Evolutionary conservation across 2,888 invertebrate genomes (phyloP).

Genomic region (Tipula lateralis): DNA sequence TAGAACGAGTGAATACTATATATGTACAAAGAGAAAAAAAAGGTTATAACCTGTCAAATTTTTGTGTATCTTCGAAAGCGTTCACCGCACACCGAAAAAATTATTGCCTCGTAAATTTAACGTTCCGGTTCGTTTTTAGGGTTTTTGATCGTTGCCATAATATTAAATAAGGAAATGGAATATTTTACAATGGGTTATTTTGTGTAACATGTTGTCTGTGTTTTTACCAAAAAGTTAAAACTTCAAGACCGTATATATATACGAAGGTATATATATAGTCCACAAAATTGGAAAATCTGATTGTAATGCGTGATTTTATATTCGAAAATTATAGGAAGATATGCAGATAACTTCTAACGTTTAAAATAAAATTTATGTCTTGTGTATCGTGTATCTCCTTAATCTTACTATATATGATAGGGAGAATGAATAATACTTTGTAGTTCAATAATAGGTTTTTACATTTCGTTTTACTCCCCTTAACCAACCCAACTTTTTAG

Average conservation of each 20-base stretch:
- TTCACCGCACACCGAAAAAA: not conserved
- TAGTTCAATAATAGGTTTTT: too few relatives aligned
- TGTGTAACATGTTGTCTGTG: not conserved
- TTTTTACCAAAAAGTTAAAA: not conserved
- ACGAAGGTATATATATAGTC: not conserved
- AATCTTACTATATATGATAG: too few relatives aligned
- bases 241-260: not conserved
- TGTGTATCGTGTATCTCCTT: too few relatives aligned
- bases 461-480: too few relatives aligned
- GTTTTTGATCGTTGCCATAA: not conserved
- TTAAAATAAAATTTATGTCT: too few relatives aligned
- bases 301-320: too few relatives aligned
- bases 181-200: not conserved
- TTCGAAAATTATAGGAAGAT: too few relatives aligned
- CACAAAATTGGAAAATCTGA: too few relatives aligned
- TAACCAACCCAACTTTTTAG: too few relatives aligned
- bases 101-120: not conserved
- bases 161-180: slow-evolving; percentile 11
- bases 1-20: not conserved
- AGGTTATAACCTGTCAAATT: not conserved
- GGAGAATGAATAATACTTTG: too few relatives aligned
- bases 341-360: too few relatives aligned
- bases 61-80: not conserved
- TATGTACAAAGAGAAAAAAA: not conserved
- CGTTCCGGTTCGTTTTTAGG: not conserved